phyloP scores from a whole-genome alignment of 2,888 invertebrate species.

The Emmelina monodactyla region DNA sequence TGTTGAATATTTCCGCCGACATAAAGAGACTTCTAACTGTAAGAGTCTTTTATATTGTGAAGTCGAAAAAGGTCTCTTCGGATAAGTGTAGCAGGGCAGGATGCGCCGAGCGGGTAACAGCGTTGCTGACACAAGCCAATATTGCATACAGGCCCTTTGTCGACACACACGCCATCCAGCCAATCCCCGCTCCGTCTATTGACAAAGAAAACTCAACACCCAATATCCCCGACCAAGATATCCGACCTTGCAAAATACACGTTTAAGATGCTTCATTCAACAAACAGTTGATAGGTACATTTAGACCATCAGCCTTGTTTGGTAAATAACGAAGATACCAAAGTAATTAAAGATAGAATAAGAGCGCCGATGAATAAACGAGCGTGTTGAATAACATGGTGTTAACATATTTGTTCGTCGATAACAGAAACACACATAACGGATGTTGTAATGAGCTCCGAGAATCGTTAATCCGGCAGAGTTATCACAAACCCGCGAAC shows the following conservation, averaged over 20 bases:
- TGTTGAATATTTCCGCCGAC: too few species aligned
- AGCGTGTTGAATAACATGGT: constrained; percentile 17
- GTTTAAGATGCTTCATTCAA: too few species aligned
- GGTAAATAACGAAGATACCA: background rate
- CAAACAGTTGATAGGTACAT: too few species aligned
- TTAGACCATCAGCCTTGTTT: too few species aligned
- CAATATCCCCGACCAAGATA: too few species aligned
- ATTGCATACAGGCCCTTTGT: background rate
- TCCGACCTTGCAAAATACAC: background rate
- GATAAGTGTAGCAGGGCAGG: background rate
- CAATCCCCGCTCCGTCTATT: background rate
- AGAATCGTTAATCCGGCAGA: constrained; percentile 23
- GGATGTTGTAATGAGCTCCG: constrained; percentile 22
- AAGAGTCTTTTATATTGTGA: too few species aligned
- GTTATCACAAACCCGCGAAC: constrained; percentile 19
- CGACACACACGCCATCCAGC: background rate
- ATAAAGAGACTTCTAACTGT: too few species aligned
- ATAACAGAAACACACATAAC: background rate
- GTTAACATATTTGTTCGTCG: constrained; percentile 21
- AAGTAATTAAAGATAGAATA: background rate
- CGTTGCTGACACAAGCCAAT: background rate
- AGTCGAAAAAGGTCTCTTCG: too few species aligned
- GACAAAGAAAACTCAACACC: background rate
- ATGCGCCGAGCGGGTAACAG: background rate
- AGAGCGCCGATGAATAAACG: background rate